These are phyloP conservation scores for Damaliscus lunatus DNA, from an alignment of 2,113 vertebrate genomes.

Conservation along the genomic window DNA sequence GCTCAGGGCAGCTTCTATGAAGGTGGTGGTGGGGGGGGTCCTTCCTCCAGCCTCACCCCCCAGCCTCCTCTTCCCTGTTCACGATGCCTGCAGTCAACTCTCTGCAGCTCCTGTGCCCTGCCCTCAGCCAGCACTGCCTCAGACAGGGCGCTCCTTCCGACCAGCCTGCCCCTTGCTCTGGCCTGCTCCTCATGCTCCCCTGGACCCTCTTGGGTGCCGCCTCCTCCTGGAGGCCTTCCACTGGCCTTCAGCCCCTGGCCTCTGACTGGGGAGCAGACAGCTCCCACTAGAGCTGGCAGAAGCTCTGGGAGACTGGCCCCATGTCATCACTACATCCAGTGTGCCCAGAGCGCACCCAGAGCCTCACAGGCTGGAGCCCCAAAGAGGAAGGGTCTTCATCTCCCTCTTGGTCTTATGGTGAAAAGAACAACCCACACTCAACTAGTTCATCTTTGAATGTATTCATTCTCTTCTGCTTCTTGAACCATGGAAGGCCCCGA, in stretches of 20 bases:
- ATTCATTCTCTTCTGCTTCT: neutral
- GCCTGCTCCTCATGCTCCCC: fast-evolving
- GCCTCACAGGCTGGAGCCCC: neutral
- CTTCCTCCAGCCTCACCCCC: neutral
- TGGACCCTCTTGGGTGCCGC: fast-evolving
- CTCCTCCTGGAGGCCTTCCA: neutral
- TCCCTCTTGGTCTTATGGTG: neutral
- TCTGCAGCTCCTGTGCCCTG: neutral
- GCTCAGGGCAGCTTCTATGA: fast-evolving
- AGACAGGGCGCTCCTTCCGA: neutral
- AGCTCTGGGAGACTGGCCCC: neutral
- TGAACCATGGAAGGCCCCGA: fast-evolving
- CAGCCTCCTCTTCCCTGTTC: too few relatives aligned
- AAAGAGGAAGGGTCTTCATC: neutral
- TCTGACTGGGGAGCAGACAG: neutral
- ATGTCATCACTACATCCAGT: too few relatives aligned
- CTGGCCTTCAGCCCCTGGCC: neutral
- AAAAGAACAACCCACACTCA: neutral
- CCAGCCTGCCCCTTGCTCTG: neutral
- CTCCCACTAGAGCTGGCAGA: neutral
- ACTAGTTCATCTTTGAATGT: neutral
- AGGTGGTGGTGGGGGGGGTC: too few relatives aligned
- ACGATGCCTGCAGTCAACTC: fast-evolving
- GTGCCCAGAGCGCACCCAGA: neutral
- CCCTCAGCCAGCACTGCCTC: neutral